Evolutionary conservation across 2,797 vertebrate genomes (phyloP), one percentile per base, ranked within the genome.

Genomic region (Pogonophryne albipinna): DNA sequence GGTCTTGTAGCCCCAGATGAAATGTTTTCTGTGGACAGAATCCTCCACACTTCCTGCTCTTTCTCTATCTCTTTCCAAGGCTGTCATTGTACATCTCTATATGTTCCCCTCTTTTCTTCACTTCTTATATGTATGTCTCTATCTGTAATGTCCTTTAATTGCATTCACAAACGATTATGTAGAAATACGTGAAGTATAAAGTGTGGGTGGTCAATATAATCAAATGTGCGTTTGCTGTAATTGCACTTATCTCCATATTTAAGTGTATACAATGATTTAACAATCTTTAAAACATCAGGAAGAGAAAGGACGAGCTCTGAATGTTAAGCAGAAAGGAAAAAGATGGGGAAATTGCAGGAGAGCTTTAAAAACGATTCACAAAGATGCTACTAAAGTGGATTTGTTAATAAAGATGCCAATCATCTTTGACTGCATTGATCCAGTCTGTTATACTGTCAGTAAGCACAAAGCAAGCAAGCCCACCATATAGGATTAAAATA

Each of bases 1-100:
- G 45, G 76, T 63, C 62, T 41, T 8, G 41, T 70, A 57, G 86
- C 55, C 69, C 62, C 62, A 86, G 88, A 83, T 80, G 71, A 90
- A 80, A 83, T 82, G 77, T 69, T 89, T 88, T 71, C 78, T 80
- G 42, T 80, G 71, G 66, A 88, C 62, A 66, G 53, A 49, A 14
- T 59, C 34, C 34, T 38, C 34, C 34, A 9, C 34, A 38, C 34
- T 27, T 1, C 76, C 55, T 64, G 34, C 31, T 65, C 17, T 42
- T 78, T 23, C 47, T 63, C 12, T 46, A 20, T 49, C n/a, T 66
- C 34, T 75, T 17, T 62, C 64, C 19, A 20, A 51, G 6, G 31
- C 44, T 46, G 10, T 17, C 1, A 34, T 14, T 66, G 12, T 41
- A 12, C 14, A 15, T 23, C 38, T 41, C 34, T 53, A 44, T 56